Evolutionary conservation across 2,113 vertebrate genomes (phyloP).

Genomic region (Malaclemys terrapin): DNA sequence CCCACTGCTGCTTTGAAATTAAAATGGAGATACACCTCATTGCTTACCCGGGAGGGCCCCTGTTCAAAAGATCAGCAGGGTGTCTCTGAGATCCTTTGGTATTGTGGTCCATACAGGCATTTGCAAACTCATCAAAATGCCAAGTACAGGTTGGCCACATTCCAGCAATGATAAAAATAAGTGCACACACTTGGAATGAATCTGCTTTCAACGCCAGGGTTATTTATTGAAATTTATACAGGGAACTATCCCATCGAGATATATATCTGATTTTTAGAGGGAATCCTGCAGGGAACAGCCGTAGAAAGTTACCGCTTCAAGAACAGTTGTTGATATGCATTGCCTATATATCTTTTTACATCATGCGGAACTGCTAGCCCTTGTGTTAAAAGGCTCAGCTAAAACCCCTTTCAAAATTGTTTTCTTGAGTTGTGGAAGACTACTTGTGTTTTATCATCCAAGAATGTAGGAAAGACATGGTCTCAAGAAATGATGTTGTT

Average conservation of each 20-base stretch:
- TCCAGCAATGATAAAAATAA: neutral
- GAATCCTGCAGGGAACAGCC: neutral
- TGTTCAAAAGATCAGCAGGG: slow-evolving; percentile 21
- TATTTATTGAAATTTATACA: neutral
- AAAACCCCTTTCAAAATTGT: neutral
- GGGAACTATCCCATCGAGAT: neutral
- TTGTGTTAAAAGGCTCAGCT: neutral
- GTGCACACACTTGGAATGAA: neutral
- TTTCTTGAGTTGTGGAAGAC: neutral
- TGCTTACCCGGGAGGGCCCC: neutral
- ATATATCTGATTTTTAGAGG: neutral
- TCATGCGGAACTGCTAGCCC: neutral
- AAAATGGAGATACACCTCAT: slow-evolving; percentile 18
- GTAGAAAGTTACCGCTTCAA: neutral
- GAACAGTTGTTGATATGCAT: accelerated
- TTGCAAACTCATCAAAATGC: neutral
- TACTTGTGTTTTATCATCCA: neutral
- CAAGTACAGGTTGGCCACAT: neutral
- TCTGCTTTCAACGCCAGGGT: neutral
- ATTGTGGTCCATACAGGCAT: neutral
- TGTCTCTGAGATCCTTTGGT: neutral
- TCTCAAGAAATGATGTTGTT: neutral
- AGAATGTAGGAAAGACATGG: neutral
- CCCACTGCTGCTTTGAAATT: slow-evolving; percentile 62
- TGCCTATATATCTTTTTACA: accelerated